Base-by-base conservation (phyloP, 1,140 invertebrate genomes). In the Lepidurus couesii region DNA sequence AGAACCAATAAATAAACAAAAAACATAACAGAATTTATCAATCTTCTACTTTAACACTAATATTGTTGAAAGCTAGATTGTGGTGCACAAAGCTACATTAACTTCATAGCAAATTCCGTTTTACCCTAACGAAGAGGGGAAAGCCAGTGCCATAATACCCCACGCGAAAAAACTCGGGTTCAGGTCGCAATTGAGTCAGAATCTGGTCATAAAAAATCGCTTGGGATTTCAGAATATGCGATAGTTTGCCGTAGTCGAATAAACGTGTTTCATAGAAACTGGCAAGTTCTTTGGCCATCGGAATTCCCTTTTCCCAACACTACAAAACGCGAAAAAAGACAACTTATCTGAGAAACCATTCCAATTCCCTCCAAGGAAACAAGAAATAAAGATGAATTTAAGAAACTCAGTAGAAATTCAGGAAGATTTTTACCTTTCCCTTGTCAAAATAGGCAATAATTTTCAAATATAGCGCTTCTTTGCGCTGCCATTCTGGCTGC, bases 81-180 rank as follows among this genome's bases (percentile, higher is more conserved):
- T 43, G 26, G 2, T 13, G 73, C 79, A 81, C 44, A 81, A 75
- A 81, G 65, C 43, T 76, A 26, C 9, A n/a, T 34, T 34, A 42
- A 34, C 16, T 44, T 80, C 45, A 42, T 76, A 44, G 77, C 9
- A 16, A 74, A 73, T 73, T 26, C 8, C 24, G 3, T 87, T 90
- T 89, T 87, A 97, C 95, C 85, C 95, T 89, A 24, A 98, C 91
- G 86, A 98, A 98, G 0, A 96, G 87, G 7, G 97, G 97, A 85
- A 98, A 95, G 47, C 93, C 93, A 79, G 92, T 89, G 21, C 97
- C 97, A 84, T 96, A 98, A 85, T 97, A 99, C 34, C 95, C 96
- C 74, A 99, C 97, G 24, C 97, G 87, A 84, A 98, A 99, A 85
- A 99, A 99, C 85, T 98, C 96, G 8, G 95, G 94, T 83, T 97